Percentiles rank a stretch among this genome's conserved stretches.
These are phyloP conservation scores for Pteropus rufus DNA, from an alignment of 2,797 vertebrate species.

Conservation along the genomic window DNA sequence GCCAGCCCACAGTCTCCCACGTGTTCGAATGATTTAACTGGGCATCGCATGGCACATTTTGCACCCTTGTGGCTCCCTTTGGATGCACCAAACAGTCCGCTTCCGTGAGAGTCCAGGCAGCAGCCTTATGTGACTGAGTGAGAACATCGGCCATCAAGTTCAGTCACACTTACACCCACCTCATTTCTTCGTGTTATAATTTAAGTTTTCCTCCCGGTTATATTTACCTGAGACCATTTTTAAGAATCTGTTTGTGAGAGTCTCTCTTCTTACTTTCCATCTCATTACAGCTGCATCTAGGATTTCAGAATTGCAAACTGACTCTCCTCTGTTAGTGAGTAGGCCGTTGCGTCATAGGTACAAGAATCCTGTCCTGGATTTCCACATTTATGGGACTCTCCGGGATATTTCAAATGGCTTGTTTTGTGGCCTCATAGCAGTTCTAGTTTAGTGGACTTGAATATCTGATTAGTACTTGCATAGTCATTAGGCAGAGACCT, in stretches of 20 bases:
- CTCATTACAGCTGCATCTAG: not conserved
- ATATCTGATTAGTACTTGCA: not conserved
- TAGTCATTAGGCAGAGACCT: not conserved
- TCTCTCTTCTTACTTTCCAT: slow-evolving; percentile 33
- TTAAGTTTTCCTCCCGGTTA: slow-evolving; percentile 60
- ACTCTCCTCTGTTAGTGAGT: slow-evolving; percentile 13
- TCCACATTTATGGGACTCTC: slow-evolving; percentile 46
- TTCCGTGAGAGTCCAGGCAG: slow-evolving; percentile 69
- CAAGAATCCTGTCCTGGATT: not conserved
- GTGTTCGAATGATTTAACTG: slow-evolving; percentile 61
- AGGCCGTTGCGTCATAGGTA: not conserved
- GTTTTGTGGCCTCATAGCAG: slow-evolving; percentile 40
- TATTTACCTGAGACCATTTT: slow-evolving; percentile 58
- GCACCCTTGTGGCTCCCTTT: slow-evolving; percentile 64
- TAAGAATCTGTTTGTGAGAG: slow-evolving; percentile 47
- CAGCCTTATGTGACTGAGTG: slow-evolving; percentile 73
- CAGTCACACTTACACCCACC: slow-evolving; percentile 59
- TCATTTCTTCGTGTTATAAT: slow-evolving; percentile 57
- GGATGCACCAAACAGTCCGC: slow-evolving; percentile 69
- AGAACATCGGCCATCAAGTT: slow-evolving; percentile 58
- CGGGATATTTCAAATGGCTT: slow-evolving; percentile 51
- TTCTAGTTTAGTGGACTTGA: slow-evolving; percentile 31
- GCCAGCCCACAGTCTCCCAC: slow-evolving; percentile 57
- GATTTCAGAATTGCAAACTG: not conserved
- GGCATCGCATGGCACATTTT: slow-evolving; percentile 64